phyloP scores from a whole-genome alignment of 2,888 invertebrate species.

The Drosophila heteroneura region DNA sequence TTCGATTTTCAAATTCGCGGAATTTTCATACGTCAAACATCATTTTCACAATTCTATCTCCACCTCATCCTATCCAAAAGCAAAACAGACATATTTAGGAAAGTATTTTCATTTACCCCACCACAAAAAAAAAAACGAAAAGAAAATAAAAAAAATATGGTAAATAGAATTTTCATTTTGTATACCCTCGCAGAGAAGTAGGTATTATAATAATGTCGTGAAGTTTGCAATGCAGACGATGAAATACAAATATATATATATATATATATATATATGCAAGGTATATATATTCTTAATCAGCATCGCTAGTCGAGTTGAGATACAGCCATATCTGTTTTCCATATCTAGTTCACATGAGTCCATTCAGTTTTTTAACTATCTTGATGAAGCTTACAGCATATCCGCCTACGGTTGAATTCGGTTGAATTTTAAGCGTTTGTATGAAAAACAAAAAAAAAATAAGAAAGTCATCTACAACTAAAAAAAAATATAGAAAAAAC shows the following conservation, averaged over 20 bases:
- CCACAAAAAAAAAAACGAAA: slow-evolving; percentile 5
- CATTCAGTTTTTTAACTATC: background rate
- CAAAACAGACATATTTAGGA: slow-evolving; percentile 27
- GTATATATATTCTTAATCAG: background rate
- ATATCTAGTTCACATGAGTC: background rate
- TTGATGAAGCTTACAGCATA: background rate
- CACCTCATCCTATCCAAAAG: background rate
- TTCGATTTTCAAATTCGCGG: slow-evolving; percentile 17
- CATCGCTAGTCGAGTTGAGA: background rate
- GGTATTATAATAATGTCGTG: background rate
- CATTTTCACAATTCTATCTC: slow-evolving; percentile 21
- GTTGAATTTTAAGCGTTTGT: background rate
- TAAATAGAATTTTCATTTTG: background rate
- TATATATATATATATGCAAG: background rate
- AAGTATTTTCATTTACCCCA: slow-evolving; percentile 64
- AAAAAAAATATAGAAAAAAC: background rate
- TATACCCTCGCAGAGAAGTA: background rate
- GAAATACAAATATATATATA: background rate
- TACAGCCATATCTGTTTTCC: background rate
- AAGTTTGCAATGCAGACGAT: background rate
- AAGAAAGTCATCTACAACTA: background rate
- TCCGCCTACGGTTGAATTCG: background rate
- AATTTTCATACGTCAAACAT: slow-evolving; percentile 54
- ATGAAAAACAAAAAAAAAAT: background rate
- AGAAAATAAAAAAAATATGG: slow-evolving; percentile 17